Conservation (phyloP, 2,113 vertebrate genomes). For the Microtus pennsylvanicus region DNA sequence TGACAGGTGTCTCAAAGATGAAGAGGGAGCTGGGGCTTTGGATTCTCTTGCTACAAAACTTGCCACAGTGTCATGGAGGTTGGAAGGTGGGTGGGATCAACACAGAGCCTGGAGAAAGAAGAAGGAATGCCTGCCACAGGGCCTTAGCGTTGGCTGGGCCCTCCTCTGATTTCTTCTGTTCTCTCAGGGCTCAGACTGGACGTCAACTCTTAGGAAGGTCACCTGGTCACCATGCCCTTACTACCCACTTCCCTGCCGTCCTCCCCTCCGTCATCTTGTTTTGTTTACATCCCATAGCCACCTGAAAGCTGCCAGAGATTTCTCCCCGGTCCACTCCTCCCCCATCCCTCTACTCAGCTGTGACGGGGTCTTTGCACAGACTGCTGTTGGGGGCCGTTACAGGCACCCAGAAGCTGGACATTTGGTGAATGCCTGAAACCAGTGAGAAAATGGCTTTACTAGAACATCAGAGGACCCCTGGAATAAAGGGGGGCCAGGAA, state of each 20-base stretch:
- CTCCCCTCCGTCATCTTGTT: neutral
- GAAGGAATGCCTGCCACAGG: neutral
- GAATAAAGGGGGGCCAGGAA: neutral
- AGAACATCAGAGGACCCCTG: neutral
- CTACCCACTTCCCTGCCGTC: no score
- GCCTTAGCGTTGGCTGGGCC: neutral
- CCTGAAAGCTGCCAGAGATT: neutral
- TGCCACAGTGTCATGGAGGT: rapidly evolving
- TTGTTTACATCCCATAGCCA: no score
- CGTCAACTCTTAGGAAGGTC: neutral
- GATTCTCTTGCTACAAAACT: neutral
- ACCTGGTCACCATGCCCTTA: neutral
- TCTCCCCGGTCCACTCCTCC: no score
- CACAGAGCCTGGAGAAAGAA: neutral
- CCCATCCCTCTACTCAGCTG: neutral
- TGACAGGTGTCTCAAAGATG: neutral
- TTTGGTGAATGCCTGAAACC: rapidly evolving
- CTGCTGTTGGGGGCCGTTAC: neutral
- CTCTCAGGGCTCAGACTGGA: neutral
- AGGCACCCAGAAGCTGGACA: neutral
- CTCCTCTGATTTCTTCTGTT: no score
- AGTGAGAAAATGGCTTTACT: neutral
- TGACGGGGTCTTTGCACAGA: neutral
- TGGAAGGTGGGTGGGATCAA: neutral
- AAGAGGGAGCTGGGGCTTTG: neutral